A percentile compares a stretch with the other conserved stretches of the same genome.
Evolutionary conservation across 2,888 invertebrate species (phyloP).

Genomic region (Creontiades dilutus): DNA sequence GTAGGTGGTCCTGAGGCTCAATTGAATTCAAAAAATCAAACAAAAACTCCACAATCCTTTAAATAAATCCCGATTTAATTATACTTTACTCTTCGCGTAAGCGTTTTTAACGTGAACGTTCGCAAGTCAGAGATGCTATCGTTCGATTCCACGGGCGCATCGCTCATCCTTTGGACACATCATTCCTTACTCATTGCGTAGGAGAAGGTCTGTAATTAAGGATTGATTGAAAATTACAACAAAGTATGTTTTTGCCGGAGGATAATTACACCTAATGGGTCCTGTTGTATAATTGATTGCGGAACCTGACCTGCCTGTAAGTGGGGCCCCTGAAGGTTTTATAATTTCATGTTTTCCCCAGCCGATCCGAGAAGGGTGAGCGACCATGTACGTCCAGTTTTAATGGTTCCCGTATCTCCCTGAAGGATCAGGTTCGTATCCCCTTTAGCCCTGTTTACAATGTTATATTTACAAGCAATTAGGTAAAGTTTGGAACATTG

Average conservation of each 20-base stretch:
- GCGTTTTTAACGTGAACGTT: conserved; percentile 44
- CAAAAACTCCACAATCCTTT: conserved; percentile 9
- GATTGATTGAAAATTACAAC: conserved; percentile 70
- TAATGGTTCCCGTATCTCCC: conserved; percentile 3
- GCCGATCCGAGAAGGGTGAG: not conserved
- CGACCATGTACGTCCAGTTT: conserved; percentile 49
- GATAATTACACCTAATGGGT: conserved; percentile 69
- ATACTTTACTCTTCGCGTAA: conserved; percentile 10
- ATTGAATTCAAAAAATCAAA: conserved; percentile 9
- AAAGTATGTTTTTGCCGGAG: conserved; percentile 65
- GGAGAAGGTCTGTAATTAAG: conserved; percentile 64
- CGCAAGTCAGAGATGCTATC: conserved; percentile 48
- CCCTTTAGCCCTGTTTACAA: not conserved
- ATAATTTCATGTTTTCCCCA: conserved; percentile 50
- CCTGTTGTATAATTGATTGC: conserved; percentile 67
- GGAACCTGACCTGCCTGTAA: conserved; percentile 60
- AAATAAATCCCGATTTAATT: conserved; percentile 43
- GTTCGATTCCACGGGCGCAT: conserved; percentile 14
- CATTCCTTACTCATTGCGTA: conserved; percentile 48
- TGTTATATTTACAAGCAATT: not conserved
- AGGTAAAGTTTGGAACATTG: not conserved
- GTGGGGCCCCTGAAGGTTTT: conserved; percentile 50
- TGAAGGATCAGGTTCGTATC: conserved; percentile 3
- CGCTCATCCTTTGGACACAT: conserved; percentile 47
- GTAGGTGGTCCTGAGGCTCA: not conserved